These are phyloP conservation scores for Myripristis jacobus DNA, from an alignment of 2,797 vertebrate species.

Conservation along the genomic window DNA sequence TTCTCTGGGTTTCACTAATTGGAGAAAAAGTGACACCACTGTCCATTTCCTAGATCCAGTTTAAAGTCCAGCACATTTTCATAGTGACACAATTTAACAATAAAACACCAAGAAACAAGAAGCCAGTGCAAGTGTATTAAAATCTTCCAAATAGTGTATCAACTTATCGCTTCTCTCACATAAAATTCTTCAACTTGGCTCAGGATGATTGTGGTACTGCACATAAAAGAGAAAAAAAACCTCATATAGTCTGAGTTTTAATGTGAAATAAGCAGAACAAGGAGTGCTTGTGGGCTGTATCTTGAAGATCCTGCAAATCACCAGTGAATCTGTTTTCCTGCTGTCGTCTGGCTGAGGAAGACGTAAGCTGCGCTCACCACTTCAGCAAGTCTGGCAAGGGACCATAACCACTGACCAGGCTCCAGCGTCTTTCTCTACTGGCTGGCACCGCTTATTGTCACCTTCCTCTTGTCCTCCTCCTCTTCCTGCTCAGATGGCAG, in stretches of 20 bases:
- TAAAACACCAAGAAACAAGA: slow-evolving; percentile 45
- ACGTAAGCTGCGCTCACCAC: slow-evolving; percentile 62
- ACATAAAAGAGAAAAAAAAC: neutral
- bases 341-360: slow-evolving; percentile 26
- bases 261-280: slow-evolving; percentile 27
- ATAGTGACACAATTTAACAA: slow-evolving; percentile 47
- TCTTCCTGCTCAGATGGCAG: slow-evolving; percentile 87
- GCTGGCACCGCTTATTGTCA: slow-evolving; percentile 67
- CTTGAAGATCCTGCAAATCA: slow-evolving; percentile 30
- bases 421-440: slow-evolving; percentile 54
- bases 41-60: slow-evolving; percentile 74
- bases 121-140: slow-evolving; percentile 75
- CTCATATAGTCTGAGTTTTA: slow-evolving; percentile 40
- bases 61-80: slow-evolving; percentile 66
- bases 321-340: slow-evolving; percentile 38
- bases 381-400: slow-evolving; percentile 56
- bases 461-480: slow-evolving; percentile 60
- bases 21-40: slow-evolving; percentile 31
- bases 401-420: slow-evolving; percentile 69
- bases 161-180: slow-evolving; percentile 56
- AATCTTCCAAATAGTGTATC: slow-evolving; percentile 58
- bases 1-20: slow-evolving; percentile 28
- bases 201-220: slow-evolving; percentile 51
- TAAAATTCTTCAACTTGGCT: slow-evolving; percentile 58
- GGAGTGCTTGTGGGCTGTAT: slow-evolving; percentile 41